Evolutionary conservation across 2,113 vertebrate species (phyloP), one percentile per base, ranked within the genome.

Genomic region (Semicossyphus pulcher): DNA sequence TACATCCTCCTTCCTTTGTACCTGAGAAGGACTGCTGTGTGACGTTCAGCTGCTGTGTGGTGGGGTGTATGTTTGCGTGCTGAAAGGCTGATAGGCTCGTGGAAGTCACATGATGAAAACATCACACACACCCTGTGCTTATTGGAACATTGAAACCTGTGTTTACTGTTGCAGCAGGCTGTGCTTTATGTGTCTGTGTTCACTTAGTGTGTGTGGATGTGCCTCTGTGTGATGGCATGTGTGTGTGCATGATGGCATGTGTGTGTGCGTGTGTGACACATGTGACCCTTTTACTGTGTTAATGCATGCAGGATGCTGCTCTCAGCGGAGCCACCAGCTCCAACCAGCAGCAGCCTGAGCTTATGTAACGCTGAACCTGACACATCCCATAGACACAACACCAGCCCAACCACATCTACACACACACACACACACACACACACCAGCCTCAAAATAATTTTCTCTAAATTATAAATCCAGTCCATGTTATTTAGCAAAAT

Each of bases 281-380:
- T 23, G 37, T 74, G 56, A 64, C 5, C 18, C n/a, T 36, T 44
- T 21, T 14, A 10, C 14, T 31, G 45, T 57, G n/a, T 62, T 68
- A 56, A 78, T 64, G 53, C 29, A 67, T 56, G 39, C 49, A 10
- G 59, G 29, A 25, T 18, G 10, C 20, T 26, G 51, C 12, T 39
- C 44, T 25, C 39, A 45, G 54, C 68, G 18, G 21, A 63, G 10
- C 32, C 36, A 9, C 9, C 12, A 41, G 65, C 49, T 44, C 54
- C 26, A 44, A 49, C 20, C 69, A 51, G 56, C 48, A 72, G 47
- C 25, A n/a, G 41, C 41, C 29, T 37, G n/a, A 44, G 47, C 42
- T 65, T 80, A 78, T 54, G 32, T 78, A 70, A 87, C n/a, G 21
- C 32, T 14, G n/a, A 63, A 28, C 1, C 70, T 63, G 23, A 20